phyloP scores from a whole-genome alignment of 2,888 invertebrate genomes.

The Noctuana brunneofusca region DNA sequence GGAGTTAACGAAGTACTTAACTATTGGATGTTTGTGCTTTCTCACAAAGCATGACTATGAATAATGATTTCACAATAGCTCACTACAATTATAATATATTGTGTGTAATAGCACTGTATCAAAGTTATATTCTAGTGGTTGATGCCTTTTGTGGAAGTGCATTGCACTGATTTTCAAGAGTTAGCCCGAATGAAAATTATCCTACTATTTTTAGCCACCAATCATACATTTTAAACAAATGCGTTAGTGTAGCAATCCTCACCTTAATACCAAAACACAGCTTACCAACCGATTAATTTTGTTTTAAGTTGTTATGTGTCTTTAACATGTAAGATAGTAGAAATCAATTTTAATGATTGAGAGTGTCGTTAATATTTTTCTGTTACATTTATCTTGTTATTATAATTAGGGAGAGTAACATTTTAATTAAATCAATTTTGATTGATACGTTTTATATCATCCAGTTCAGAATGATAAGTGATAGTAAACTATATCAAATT shows the following conservation, averaged over 20 bases:
- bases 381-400: conserved; percentile 75
- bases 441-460: conserved; percentile 64
- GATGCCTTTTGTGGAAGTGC: background rate
- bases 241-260: conserved; percentile 76
- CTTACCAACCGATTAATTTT: conserved; percentile 80
- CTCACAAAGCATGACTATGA: background rate
- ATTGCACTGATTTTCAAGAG: background rate
- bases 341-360: conserved; percentile 69
- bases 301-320: conserved; percentile 77
- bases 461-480: conserved; percentile 66
- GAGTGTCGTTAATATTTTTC: conserved; percentile 71
- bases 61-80: background rate
- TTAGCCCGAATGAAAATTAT: background rate
- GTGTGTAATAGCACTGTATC: conserved; percentile 1
- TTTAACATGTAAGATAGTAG: conserved; percentile 71
- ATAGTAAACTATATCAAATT: conserved; percentile 69
- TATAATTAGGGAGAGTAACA: conserved; percentile 59
- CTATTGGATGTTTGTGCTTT: background rate
- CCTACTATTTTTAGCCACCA: conserved; percentile 12
- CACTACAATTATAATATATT: background rate
- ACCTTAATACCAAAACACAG: conserved; percentile 82
- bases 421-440: conserved; percentile 62
- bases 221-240: conserved; percentile 39
- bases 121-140: background rate
- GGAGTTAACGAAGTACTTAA: background rate